Evolutionary conservation across 2,113 vertebrate species (phyloP), one percentile per base, ranked within the genome.

Genomic region (Plectropomus leopardus): DNA sequence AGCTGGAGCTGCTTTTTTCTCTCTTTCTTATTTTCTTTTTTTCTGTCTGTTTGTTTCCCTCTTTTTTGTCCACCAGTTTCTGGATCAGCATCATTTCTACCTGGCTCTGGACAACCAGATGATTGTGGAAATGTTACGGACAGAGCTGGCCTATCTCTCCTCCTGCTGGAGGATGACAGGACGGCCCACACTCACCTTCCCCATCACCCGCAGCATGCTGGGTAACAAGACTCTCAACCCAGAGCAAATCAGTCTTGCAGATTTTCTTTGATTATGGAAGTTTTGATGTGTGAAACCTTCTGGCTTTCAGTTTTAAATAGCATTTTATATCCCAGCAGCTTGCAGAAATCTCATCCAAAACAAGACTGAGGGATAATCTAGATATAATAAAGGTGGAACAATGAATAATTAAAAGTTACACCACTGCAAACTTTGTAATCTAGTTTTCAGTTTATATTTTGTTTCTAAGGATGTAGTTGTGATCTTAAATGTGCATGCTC

Each of bases 11-110:
- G 8, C 34, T 64, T 42, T 7, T 45, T 0, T 67, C 4, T 30
- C 2, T 36, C 40, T 71, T 2, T 17, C 13, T 28, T 3, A 14
- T 2, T 14, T 13, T 44, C 44, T 45, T 36, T 7, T 5, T 36
- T 4, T 5, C 7, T 36, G 4, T 7, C 26, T 24, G 5, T 32
- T 1, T 73, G 7, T 48, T n/a, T 16, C 36, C 42, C 55, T 32
- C 55, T 7, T 40, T 10, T n/a, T 16, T 26, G 5, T 23, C 5
- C 60, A 72, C 6, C 76, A 99, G 98, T 99, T 99, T 88, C 95
- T 98, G 26, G 98, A 99, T 89, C 98, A 98, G 88, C 97, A 99
- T 89, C 98, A 99, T 87, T 99, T 99, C 95, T 99, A 99, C 90
- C 91, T 99, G 94, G 98, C 98, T 3, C 93, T 99, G 93, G 98